Percentiles rank a stretch among this genome's conserved stretches.
These are phyloP conservation scores for Latheticus oryzae DNA, from an alignment of 2,888 invertebrate species.

Conservation along the genomic window DNA sequence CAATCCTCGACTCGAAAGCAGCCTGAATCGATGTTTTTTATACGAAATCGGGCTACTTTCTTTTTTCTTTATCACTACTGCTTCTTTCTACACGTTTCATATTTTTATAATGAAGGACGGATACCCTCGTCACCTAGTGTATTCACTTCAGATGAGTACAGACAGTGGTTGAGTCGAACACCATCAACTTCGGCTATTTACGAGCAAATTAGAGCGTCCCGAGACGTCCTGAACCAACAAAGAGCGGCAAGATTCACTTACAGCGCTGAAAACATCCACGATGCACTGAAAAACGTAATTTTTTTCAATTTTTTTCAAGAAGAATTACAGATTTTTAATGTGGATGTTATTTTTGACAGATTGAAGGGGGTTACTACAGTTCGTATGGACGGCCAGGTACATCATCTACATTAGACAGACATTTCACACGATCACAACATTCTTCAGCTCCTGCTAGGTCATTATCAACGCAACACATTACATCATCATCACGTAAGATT, in stretches of 20 bases:
- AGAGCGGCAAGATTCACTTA: slow-evolving; percentile 84
- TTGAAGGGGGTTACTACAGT: slow-evolving; percentile 65
- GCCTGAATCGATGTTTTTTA: slow-evolving; percentile 3
- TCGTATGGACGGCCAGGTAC: slow-evolving; percentile 76
- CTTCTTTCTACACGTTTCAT: slow-evolving; percentile 44
- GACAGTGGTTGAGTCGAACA: slow-evolving; percentile 91
- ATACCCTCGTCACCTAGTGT: slow-evolving; percentile 66
- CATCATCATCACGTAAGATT: slow-evolving; percentile 64
- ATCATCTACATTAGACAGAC: slow-evolving; percentile 76
- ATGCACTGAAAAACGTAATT: slow-evolving; percentile 85
- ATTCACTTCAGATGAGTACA: slow-evolving; percentile 92
- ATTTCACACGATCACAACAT: slow-evolving; percentile 69
- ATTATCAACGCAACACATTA: slow-evolving; percentile 79
- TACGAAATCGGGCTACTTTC: slow-evolving; percentile 19
- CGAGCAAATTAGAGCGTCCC: slow-evolving; percentile 86
- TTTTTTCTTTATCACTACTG: slow-evolving; percentile 17
- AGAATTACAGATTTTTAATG: slow-evolving; percentile 2
- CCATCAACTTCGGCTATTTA: slow-evolving; percentile 94
- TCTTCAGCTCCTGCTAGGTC: slow-evolving; percentile 79
- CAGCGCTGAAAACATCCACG: slow-evolving; percentile 92
- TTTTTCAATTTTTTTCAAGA: slow-evolving; percentile 9
- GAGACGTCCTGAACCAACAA: slow-evolving; percentile 77
- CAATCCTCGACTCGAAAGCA: slow-evolving; percentile 28
- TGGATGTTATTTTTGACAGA: slow-evolving; percentile 50
- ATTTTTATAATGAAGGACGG: slow-evolving; percentile 55